phyloP scores from a whole-genome alignment of 2,113 vertebrate species.

The Eira barbara region DNA sequence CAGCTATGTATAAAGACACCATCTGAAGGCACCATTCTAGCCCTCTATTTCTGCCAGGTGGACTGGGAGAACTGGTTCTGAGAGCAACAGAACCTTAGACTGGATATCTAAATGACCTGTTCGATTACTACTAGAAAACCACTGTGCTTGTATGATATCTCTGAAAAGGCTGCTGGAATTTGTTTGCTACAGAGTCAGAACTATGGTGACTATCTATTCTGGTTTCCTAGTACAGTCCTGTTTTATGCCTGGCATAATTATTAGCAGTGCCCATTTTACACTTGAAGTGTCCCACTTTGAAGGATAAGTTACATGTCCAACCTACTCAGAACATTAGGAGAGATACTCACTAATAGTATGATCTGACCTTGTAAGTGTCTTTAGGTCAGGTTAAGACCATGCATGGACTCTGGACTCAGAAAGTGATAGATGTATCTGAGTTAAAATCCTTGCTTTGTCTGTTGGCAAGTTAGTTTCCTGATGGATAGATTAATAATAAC shows the following conservation, averaged over 20 bases:
- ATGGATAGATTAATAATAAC: neutral
- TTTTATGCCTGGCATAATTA: neutral
- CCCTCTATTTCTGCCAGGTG: neutral
- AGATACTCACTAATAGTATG: neutral
- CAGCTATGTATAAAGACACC: neutral
- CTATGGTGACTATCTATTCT: neutral
- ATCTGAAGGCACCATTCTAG: neutral
- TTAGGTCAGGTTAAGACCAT: neutral
- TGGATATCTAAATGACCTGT: neutral
- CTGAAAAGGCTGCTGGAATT: neutral
- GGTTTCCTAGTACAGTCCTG: neutral
- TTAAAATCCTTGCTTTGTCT: conserved; percentile 19
- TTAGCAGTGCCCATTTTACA: neutral
- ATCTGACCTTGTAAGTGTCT: neutral
- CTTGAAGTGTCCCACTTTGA: neutral
- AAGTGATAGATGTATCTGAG: neutral
- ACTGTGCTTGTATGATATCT: neutral
- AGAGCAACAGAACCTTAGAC: neutral
- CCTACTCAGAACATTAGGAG: neutral
- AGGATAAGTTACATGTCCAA: neutral
- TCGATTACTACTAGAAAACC: neutral
- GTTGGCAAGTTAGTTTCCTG: conserved; percentile 9
- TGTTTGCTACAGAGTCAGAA: neutral
- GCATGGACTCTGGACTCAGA: neutral
- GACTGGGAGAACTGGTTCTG: neutral